These are phyloP conservation scores for Sciurus carolinensis DNA, from an alignment of 2,797 vertebrate species.

Conservation along the genomic window DNA sequence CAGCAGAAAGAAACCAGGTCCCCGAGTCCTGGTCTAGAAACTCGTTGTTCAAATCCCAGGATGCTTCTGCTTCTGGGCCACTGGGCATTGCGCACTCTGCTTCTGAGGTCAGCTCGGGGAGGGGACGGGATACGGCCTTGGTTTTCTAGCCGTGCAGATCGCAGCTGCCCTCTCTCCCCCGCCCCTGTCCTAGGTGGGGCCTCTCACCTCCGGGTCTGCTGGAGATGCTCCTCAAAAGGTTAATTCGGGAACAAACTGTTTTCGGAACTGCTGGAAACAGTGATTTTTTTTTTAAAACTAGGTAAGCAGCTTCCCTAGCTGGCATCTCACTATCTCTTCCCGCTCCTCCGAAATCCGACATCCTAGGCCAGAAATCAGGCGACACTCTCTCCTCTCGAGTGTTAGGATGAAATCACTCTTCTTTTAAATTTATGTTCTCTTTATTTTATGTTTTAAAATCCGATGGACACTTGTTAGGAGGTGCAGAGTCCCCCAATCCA, in stretches of 20 bases:
- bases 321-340: conserved; percentile 42
- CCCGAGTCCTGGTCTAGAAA: conserved; percentile 71
- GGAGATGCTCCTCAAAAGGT: conserved; percentile 57
- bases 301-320: conserved; percentile 28
- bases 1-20: conserved; percentile 73
- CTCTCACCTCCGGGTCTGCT: neutral
- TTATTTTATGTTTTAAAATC: neutral
- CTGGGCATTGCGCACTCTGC: neutral
- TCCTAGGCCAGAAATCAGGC: neutral
- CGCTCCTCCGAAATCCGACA: conserved; percentile 37
- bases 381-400: neutral
- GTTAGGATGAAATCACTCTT: neutral
- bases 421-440: neutral
- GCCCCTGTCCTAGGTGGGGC: neutral
- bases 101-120: neutral
- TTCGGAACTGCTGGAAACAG: conserved; percentile 72
- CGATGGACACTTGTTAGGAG: neutral
- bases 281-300: conserved; percentile 41
- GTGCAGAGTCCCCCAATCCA: neutral
- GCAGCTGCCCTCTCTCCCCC: too few relatives aligned
- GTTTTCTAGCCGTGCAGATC: neutral
- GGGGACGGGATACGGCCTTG: neutral
- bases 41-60: conserved; percentile 28
- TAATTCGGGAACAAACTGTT: conserved; percentile 76
- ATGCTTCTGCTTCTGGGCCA: neutral